These are phyloP conservation scores for Apteryx owenii DNA, from an alignment of 2,113 vertebrate species.

Conservation along the genomic window DNA sequence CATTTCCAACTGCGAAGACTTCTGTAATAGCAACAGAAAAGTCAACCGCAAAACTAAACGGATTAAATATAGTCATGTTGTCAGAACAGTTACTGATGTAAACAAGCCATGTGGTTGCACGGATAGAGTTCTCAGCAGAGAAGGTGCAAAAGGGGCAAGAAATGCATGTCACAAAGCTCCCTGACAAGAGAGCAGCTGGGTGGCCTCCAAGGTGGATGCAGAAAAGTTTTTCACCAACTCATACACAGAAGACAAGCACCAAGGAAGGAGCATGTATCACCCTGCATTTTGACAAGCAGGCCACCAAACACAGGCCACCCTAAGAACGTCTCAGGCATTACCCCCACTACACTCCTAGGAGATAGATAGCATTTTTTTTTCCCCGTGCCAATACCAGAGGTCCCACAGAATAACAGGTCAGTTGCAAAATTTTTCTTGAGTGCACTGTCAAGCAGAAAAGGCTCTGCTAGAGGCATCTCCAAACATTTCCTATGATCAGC, in stretches of 20 bases:
- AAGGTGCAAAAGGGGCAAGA: background rate
- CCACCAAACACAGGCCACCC: background rate
- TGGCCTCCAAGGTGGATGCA: background rate
- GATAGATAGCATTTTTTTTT: background rate
- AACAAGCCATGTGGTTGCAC: background rate
- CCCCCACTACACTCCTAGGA: background rate
- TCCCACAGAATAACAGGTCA: background rate
- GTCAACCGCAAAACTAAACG: background rate
- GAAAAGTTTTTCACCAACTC: background rate
- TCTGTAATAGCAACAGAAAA: conserved; percentile 72
- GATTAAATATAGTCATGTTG: rapidly evolving
- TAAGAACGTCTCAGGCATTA: rapidly evolving
- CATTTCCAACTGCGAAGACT: conserved; percentile 56
- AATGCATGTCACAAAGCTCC: background rate
- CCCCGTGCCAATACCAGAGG: rapidly evolving
- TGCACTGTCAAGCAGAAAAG: background rate
- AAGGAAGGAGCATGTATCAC: rapidly evolving
- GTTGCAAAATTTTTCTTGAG: background rate
- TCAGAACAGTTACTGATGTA: background rate
- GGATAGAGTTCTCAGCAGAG: background rate
- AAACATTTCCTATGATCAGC: rapidly evolving
- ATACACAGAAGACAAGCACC: background rate
- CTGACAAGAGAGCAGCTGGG: background rate
- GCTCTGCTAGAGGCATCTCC: background rate
- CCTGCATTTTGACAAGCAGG: background rate